Conservation (phyloP, 2,113 vertebrate species). For the Macrotis lagotis region DNA sequence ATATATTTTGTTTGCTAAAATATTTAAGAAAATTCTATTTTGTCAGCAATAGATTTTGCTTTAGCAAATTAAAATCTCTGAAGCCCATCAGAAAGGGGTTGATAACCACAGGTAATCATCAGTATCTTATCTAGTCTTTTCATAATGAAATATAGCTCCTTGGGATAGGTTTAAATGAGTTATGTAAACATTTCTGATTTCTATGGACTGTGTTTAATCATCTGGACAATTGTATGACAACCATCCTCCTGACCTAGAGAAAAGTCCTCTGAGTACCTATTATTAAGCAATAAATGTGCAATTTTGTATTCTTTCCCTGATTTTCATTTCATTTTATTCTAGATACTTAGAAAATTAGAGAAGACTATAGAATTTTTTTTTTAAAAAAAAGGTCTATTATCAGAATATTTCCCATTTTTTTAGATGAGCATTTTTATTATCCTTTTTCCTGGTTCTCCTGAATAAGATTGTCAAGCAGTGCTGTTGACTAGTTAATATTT, state of each 20-base stretch:
- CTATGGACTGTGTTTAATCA: conserved; percentile 43
- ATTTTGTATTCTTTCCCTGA: conserved; percentile 31
- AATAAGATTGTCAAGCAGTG: neutral
- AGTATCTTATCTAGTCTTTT: conserved; percentile 36
- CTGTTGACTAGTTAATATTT: neutral
- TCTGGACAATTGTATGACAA: conserved; percentile 39
- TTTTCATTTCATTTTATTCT: conserved; percentile 28
- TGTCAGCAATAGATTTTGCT: neutral
- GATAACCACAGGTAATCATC: neutral
- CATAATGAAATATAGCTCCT: conserved; percentile 37
- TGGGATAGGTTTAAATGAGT: conserved; percentile 33
- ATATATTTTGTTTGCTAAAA: conserved; percentile 13
- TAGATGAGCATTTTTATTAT: neutral
- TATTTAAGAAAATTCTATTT: neutral
- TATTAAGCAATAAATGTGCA: conserved; percentile 49
- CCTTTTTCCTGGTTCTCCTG: neutral
- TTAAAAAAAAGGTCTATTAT: conserved; percentile 16
- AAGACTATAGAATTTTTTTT: conserved; percentile 6
- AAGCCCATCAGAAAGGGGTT: neutral
- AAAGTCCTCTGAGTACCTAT: conserved; percentile 43
- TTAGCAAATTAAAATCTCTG: neutral
- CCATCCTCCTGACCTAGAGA: conserved; percentile 44
- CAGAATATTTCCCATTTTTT: neutral
- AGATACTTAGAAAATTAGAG: conserved; percentile 39
- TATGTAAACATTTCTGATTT: conserved; percentile 58